Base-by-base conservation (phyloP, 2,113 vertebrate species). In the Tylochromis polylepis region DNA sequence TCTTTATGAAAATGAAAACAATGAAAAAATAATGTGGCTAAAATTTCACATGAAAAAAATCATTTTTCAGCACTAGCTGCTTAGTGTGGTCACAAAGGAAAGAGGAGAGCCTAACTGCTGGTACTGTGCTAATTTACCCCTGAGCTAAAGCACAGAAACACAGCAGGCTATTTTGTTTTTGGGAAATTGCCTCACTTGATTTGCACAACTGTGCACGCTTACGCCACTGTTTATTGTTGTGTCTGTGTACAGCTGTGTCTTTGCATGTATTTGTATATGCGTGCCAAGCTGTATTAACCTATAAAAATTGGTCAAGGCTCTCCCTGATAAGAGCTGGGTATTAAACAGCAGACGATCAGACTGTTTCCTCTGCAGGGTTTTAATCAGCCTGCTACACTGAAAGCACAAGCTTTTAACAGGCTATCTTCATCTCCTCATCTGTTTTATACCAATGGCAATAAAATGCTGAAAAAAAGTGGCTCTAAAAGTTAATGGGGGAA, bases 311-410 rank as follows among this genome's bases (percentile, higher is more conserved):
- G 81, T 16, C n/a, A 36, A n/a, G 6, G 22, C 58, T 46, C 49
- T 38, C 3, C 24, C 79, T 82, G 86, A 88, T 81, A 82, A 87
- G 77, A 87, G 88, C 86, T 2, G 77, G 6, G 11, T 86, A 83
- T 89, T 89, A 85, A 88, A 81, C 92, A 75, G 85, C 85, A 81
- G 85, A 77, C 11, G 18, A 91, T 86, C 78, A 84, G 83, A 93
- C 92, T 60, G 84, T 81, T 80, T 90, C 31, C 55, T 11, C 59
- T 53, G 83, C 57, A 5, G 86, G 89, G 79, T 87, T 81, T 51
- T 83, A 88, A 93, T 93, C 93, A 89, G 82, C 6, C 56, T 16
- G 70, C 53, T 79, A 53, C 10, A 51, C 56, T 83, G 72, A 84
- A 89, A 86, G 89, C 16, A 81, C 65, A 38, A 60, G 57, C 90